Evolutionary conservation across 2,888 invertebrate genomes (phyloP).

Genomic region (Adela reaumurella): DNA sequence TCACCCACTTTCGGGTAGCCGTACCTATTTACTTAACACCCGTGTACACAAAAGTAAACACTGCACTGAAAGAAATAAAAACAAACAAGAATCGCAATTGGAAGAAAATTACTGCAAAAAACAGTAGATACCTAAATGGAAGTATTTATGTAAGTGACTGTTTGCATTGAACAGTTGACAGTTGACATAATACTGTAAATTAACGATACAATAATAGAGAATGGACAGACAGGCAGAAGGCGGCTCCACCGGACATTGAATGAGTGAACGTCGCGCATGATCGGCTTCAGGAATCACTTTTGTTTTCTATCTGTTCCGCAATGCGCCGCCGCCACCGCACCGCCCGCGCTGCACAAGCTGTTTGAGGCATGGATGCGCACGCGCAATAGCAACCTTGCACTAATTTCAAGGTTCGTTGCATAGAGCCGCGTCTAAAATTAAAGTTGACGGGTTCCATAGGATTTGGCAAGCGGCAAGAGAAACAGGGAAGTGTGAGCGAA

Average conservation of each 20-base stretch:
- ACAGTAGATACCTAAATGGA: no score
- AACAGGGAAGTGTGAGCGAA: no score
- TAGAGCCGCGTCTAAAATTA: neutral
- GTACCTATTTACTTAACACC: no score
- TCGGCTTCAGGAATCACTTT: conserved; percentile 17
- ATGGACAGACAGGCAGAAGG: neutral
- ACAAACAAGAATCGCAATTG: no score
- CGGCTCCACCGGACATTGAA: neutral
- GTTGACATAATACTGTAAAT: neutral
- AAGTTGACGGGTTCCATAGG: neutral
- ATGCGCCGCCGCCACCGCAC: neutral
- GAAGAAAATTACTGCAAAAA: no score
- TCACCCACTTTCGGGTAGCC: no score
- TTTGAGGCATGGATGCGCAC: neutral
- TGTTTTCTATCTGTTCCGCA: conserved; percentile 23
- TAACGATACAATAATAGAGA: no score
- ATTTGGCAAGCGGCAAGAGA: no score
- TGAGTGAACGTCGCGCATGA: neutral
- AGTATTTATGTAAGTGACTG: no score
- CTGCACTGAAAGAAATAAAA: no score
- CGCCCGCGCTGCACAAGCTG: neutral
- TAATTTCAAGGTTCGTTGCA: neutral
- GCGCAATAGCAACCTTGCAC: neutral
- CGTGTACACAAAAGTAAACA: no score
- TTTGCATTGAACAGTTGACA: neutral